Percentiles rank a stretch among this genome's conserved stretches.
phyloP scores from a whole-genome alignment of 2,797 vertebrate species.

The Melopsittacus undulatus region DNA sequence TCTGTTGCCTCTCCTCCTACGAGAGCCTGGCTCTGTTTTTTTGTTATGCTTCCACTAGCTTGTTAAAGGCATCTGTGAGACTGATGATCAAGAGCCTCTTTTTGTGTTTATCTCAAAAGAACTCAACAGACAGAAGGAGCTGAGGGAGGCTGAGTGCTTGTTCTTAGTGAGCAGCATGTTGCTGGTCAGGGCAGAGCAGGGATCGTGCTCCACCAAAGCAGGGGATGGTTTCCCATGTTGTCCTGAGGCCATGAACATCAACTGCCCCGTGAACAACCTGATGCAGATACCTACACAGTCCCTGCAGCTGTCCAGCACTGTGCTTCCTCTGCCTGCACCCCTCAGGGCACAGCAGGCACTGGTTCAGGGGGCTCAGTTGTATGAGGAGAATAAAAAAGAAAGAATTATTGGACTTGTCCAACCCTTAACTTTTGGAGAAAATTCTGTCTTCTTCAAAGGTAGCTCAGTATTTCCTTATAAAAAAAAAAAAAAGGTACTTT shows the following conservation, averaged over 20 bases:
- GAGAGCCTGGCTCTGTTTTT: neutral
- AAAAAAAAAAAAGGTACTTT: neutral
- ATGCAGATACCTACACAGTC: rapidly evolving
- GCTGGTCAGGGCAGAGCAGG: neutral
- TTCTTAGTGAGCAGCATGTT: neutral
- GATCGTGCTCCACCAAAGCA: neutral
- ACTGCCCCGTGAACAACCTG: neutral
- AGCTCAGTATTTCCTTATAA: neutral
- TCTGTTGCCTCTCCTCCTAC: neutral
- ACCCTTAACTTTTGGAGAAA: neutral
- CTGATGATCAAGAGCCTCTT: neutral
- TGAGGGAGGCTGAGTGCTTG: neutral
- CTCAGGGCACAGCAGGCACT: neutral
- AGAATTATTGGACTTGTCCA: neutral
- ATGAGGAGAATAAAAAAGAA: neutral
- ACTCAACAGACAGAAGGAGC: neutral
- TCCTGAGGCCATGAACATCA: neutral
- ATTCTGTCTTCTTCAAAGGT: neutral
- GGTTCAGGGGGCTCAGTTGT: neutral
- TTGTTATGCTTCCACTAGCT: neutral
- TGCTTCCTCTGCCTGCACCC: neutral
- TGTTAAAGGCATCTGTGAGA: neutral
- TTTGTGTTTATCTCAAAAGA: neutral
- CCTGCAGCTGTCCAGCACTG: neutral
- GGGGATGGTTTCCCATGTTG: neutral